Evolutionary conservation across 2,113 vertebrate species (phyloP).

Genomic region (Pseudopipra pipra): DNA sequence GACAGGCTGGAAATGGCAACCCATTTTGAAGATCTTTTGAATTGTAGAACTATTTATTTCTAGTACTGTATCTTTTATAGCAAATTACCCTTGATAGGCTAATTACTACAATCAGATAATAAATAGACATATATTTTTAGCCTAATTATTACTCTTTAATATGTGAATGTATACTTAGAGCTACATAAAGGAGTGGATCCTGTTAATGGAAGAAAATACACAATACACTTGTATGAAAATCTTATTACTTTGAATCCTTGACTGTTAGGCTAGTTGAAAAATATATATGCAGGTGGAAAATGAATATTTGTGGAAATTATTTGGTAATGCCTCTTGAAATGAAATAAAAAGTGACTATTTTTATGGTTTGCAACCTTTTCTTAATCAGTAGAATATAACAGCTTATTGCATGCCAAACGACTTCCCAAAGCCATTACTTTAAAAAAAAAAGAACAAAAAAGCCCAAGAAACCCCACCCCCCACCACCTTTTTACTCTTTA

Average conservation of each 20-base stretch:
- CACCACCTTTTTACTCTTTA: not conserved
- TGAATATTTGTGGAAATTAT: constrained; percentile 32
- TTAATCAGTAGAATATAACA: not conserved
- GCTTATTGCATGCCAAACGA: not conserved
- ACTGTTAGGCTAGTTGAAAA: constrained; percentile 51
- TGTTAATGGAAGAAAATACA: constrained; percentile 50
- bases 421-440: not conserved
- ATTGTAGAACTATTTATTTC: constrained; percentile 80
- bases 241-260: constrained; percentile 6
- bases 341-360: constrained; percentile 53
- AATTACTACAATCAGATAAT: constrained; percentile 65
- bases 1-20: constrained; percentile 54
- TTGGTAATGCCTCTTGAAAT: constrained; percentile 16
- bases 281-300: constrained; percentile 31
- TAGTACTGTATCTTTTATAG: constrained; percentile 72
- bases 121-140: constrained; percentile 68
- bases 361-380: constrained; percentile 39
- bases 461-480: not conserved
- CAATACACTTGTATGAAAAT: constrained; percentile 48
- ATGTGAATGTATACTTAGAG: constrained; percentile 68
- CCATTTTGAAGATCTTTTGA: constrained; percentile 51
- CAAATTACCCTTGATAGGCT: constrained; percentile 57
- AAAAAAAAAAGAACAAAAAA: not conserved
- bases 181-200: constrained; percentile 40
- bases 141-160: constrained; percentile 68